Base-by-base conservation (phyloP, 2,888 invertebrate genomes). In the Brachynemurus nebulosus region DNA sequence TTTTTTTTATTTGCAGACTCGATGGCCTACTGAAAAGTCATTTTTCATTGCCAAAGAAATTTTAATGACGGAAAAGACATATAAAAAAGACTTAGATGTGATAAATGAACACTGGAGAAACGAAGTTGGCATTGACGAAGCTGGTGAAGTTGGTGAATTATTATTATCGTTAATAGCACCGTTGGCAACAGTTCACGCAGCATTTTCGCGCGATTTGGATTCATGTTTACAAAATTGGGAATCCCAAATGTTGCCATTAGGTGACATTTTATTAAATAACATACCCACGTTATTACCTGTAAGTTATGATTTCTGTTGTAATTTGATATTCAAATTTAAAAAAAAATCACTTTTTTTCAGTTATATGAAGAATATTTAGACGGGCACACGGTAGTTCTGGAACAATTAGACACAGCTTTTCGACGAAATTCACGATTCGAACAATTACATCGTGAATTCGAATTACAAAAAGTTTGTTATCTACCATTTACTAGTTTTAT, bases 21-120 rank as follows among this genome's bases (percentile, higher is more conserved):
- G 74, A 53, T 75, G 74, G 67, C 75, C 78, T 2, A 71, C 72
- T 3, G 83, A 83, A 55, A 76, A 74, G 57, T 76, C 78, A 14
- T 90, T 88, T 64, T 90, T 81, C 62, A 79, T 91, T 52, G 83
- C 86, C 41, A 93, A 93, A 64, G 95, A 96, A 66, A 71, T 96
- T 53, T 71, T 95, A 44, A 92, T 92, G 88, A 95, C 93, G 1
- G 95, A 96, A 62, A 71, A 93, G 53, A 95, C 95, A 0, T 95
- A 93, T 64, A 89, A 89, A 59, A 86, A 91, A 57, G 95, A 96
- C 62, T 68, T 96, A 54, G 92, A 93, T 61, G 85, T 95, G 34
- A 75, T 95, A 48, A 88, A 88, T 61, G 75, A 83, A 82, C 81
- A 80, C 74, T 80, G 86, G 55, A 71, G 81, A 40, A 80, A 83